Base-by-base conservation (phyloP, 2,888 invertebrate species). In the Ophioninae sp. region DNA sequence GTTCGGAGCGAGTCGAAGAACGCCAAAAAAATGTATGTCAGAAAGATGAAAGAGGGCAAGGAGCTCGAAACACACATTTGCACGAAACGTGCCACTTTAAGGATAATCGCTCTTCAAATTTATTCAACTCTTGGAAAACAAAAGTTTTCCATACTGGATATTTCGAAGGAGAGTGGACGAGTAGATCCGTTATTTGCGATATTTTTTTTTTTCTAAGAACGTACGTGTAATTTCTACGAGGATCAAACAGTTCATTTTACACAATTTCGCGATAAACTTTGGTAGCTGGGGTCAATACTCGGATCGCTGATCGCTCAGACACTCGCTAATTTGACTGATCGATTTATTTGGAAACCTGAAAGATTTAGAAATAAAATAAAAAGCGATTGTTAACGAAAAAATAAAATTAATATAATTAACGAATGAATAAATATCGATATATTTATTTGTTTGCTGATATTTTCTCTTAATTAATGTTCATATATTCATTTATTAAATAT, bases 61-160 rank as follows among this genome's bases (percentile, higher is more conserved):
- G 39, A 21, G 41, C 41, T 61, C 41, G 61, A 72, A 17, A 13
- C 21, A 59, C 21, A 59, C 21, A 72, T 72, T 72, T 72, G 72
- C 72, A 72, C 61, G 21, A 7, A 50, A 68, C 39, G 64, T 6
- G 64, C 39, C 44, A 13, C 72, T 41, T 41, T 23, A 61, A 39
- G 61, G 59, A 23, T 8, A 72, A 72, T 72, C 61, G n/a, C 59
- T 59, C 61, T 59, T 10, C 21, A 20, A 59, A 59, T 72, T 30
- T 59, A 39, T 67, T 67, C 20, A n/a, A 17, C 44, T 6, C 13
- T 37, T 39, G 5, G 37, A 6, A 39, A 20, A 10, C 13, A 13
- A 56, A 8, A 21, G 57, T 41, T 59, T 72, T 59, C 6, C 39
- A 23, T 20, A 56, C 37, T 59, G n/a, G 30, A 20, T 37, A 57